These are phyloP conservation scores for Chrysogorgia sp. DNA, from an alignment of 92 coral and sea anemone species.

Conservation along the genomic window DNA sequence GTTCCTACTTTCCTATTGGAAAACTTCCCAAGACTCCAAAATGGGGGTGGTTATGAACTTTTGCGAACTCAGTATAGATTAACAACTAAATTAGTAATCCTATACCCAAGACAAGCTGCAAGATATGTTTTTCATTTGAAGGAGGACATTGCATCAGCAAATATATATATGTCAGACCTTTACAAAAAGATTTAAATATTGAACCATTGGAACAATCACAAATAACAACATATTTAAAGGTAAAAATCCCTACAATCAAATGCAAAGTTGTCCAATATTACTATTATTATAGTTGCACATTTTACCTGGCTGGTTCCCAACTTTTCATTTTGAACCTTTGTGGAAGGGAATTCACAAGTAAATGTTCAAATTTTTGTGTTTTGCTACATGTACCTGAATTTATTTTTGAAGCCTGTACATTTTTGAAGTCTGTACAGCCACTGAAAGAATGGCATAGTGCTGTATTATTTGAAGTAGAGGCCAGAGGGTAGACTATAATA, in stretches of 20 bases:
- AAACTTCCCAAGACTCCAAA: slow-evolving; percentile 49
- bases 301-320: slow-evolving; percentile 27
- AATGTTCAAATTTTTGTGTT: no score
- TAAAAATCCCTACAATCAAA: no score
- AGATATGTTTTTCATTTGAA: slow-evolving; percentile 53
- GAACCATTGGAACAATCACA: slow-evolving; percentile 35
- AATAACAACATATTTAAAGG: slow-evolving; percentile 13
- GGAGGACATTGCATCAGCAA: slow-evolving; percentile 49
- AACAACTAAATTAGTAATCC: slow-evolving; percentile 47
- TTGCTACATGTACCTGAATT: no score
- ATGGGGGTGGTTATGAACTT: slow-evolving; percentile 55
- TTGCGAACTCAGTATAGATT: slow-evolving; percentile 54
- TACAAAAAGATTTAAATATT: slow-evolving; percentile 46
- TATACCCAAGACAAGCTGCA: slow-evolving; percentile 40
- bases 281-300: slow-evolving; percentile 5
- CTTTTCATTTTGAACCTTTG: slow-evolving; percentile 22
- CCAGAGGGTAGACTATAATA: no score
- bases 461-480: no score
- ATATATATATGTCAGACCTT: slow-evolving; percentile 42
- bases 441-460: no score
- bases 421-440: no score
- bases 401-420: no score
- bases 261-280: no score
- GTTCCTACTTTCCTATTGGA: slow-evolving; percentile 56
- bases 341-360: slow-evolving; percentile 34